Evolutionary conservation across 2,797 vertebrate species (phyloP).

Genomic region (Miopithecus talapoin): DNA sequence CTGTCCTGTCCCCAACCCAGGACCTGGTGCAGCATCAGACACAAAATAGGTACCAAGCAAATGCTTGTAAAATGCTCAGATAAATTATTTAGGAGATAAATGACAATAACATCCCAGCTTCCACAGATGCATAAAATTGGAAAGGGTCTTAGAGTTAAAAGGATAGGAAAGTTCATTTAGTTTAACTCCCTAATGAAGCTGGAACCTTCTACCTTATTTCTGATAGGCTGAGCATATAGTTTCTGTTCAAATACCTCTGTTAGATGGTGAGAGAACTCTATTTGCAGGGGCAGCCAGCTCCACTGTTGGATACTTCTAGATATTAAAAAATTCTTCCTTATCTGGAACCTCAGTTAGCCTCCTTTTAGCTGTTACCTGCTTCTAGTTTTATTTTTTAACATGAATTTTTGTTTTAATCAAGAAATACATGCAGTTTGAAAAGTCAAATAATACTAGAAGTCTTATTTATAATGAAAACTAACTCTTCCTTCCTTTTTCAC

Average conservation of each 20-base stretch:
- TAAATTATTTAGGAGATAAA: neutral
- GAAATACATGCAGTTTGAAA: neutral
- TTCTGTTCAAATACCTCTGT: neutral
- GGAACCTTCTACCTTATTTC: neutral
- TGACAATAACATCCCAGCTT: neutral
- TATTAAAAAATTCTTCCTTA: neutral
- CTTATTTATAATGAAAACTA: neutral
- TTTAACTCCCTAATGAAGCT: neutral
- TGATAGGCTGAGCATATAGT: neutral
- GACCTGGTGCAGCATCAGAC: neutral
- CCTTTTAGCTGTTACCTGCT: neutral
- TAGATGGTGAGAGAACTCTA: neutral
- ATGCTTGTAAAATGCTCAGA: neutral
- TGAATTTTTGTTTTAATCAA: slow-evolving; percentile 50
- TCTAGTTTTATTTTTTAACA: neutral
- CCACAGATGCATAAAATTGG: neutral
- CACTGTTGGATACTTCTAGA: neutral
- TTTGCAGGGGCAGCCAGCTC: neutral
- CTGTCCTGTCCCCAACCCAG: neutral
- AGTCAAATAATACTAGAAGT: neutral
- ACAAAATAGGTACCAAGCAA: neutral
- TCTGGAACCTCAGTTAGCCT: neutral
- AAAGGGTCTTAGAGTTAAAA: neutral
- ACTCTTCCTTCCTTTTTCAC: neutral
- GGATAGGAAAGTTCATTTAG: neutral